Percentiles rank a stretch among this genome's conserved stretches.
phyloP scores from a whole-genome alignment of 2,888 invertebrate genomes.

The Trachelus troglodyta region DNA sequence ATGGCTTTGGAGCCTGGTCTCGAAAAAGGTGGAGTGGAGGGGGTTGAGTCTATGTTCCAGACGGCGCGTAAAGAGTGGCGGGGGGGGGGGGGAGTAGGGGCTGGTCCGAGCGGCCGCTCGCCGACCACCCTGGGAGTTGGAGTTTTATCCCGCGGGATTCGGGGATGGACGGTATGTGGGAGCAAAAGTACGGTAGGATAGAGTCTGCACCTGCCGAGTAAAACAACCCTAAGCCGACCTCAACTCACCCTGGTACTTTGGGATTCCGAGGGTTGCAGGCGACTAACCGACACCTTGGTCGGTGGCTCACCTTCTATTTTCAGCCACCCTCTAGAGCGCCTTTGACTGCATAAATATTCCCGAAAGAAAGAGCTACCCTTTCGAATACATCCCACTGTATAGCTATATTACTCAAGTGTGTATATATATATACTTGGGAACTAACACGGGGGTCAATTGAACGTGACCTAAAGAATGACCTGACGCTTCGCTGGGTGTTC shows the following conservation, averaged over 20 bases:
- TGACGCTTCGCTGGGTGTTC: not conserved
- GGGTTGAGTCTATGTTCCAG: not conserved
- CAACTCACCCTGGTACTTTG: conserved; percentile 24
- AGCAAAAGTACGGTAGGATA: conserved; percentile 21
- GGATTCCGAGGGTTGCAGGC: not conserved
- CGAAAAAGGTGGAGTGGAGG: conserved; percentile 11
- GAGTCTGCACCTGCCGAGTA: conserved; percentile 49
- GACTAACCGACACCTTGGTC: conserved; percentile 2
- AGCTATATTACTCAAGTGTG: not conserved
- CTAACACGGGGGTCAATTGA: not conserved
- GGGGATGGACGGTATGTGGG: conserved; percentile 29
- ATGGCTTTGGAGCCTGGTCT: not conserved
- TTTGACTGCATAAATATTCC: conserved; percentile 7
- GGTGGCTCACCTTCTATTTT: not conserved
- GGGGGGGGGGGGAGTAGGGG: not conserved
- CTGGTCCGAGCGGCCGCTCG: conserved; percentile 28
- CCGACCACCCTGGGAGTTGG: conserved; percentile 23
- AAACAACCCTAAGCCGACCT: conserved; percentile 55
- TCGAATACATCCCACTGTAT: not conserved
- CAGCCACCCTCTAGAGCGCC: conserved; percentile 10
- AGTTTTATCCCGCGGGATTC: conserved; percentile 58
- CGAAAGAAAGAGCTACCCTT: not conserved
- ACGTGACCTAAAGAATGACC: not conserved
- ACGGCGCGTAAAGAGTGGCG: not conserved
- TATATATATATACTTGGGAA: not conserved